Evolutionary conservation across 2,888 invertebrate genomes (phyloP), one percentile per base, ranked within the genome.

Genomic region (Euzetes globulus): DNA sequence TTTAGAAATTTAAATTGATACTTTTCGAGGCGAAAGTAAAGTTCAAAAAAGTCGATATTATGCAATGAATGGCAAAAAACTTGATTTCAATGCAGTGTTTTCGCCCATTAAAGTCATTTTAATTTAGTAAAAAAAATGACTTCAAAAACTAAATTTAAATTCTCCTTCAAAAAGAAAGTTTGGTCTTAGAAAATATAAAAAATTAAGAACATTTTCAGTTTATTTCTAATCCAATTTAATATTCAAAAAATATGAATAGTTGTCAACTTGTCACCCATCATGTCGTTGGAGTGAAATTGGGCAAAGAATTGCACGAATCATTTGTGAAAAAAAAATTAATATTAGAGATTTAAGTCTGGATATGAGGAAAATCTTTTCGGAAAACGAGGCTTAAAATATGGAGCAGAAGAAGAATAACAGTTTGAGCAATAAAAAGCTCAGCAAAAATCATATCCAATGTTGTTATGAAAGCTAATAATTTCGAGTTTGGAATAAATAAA

Each of bases 351-450:
- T 41, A 13, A 41, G 41, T 41, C 11, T 13, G 7, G 41, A 41
- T 41, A 41, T 41, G 11, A n/a, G n/a, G n/a, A 41, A 33, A 41
- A 11, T 41, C 41, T 9, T 41, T 41, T 41, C 1, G 11, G 11
- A 41, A 41, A 41, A 9, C 41, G 13, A 13, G 19, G 17, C 5
- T 15, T 9, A 9, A 65, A 65, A 65, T 65, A 41, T 65, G 22
- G 65, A 37, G 41, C 65, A 65, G 22, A 65, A 65, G 65, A 65
- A 65, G 65, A 65, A 65, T n/a, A n/a, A 58, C 11, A 29, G 15
- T 13, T 22, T 2, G 13, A 17, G 22, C 19, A 1, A 58, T 27
- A 27, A 27, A 29, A 58, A 58, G 9, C 58, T 19, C 1, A 6
- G n/a, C 19, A 50, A 11, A 58, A 65, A 65, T 65, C 41, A 37